Percentiles rank a stretch among this genome's conserved stretches.
These are phyloP conservation scores for Coelinius sp. DNA, from an alignment of 2,888 invertebrate genomes.

Conservation along the genomic window DNA sequence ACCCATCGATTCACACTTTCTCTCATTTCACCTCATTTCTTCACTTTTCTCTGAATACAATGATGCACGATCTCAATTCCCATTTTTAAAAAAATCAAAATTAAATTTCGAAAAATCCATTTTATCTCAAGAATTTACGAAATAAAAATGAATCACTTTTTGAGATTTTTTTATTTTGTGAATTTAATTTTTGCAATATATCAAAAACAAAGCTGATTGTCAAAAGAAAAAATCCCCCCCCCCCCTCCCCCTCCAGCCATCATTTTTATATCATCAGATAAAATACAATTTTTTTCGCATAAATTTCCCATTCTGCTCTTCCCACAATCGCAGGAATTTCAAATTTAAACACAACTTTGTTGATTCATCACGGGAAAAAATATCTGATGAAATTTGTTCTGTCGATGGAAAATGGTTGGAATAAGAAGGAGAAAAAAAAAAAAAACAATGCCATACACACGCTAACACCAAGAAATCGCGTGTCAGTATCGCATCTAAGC, in stretches of 20 bases:
- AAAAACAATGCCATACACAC: slow-evolving; percentile 14
- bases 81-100: too few species aligned
- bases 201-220: neutral
- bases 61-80: too few species aligned
- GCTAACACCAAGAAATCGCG: slow-evolving; percentile 46
- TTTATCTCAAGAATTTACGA: too few species aligned
- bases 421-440: slow-evolving; percentile 2
- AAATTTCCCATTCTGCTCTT: neutral
- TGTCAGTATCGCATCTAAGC: slow-evolving; percentile 50
- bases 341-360: neutral
- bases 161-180: neutral
- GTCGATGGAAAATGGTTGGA: slow-evolving; percentile 1
- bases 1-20: slow-evolving; percentile 10
- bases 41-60: too few species aligned
- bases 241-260: too few species aligned
- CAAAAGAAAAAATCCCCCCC: neutral
- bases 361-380: neutral
- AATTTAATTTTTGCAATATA: too few species aligned
- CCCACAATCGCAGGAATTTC: neutral
- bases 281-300: neutral
- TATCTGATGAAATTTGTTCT: slow-evolving; percentile 8
- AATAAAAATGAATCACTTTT: too few species aligned
- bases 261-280: neutral
- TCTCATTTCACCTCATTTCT: neutral
- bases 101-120: too few species aligned